Base-by-base conservation (phyloP, 2,797 vertebrate species). In the Acrossocheilus fasciatus region DNA sequence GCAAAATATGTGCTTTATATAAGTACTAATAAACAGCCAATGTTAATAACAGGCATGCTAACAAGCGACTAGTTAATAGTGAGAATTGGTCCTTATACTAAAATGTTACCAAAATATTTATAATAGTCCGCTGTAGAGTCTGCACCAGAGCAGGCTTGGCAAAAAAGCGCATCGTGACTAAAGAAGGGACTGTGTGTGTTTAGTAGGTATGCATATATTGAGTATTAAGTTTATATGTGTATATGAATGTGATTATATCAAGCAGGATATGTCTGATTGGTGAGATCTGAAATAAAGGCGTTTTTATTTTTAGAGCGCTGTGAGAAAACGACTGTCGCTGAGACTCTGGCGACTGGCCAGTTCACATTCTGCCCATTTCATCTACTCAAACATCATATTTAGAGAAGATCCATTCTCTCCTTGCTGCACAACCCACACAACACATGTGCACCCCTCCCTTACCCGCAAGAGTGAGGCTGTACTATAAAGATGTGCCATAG, bases 251-350 rank as follows among this genome's bases (percentile, higher is more conserved):
- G 41, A 68, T 54, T 45, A 7, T 15, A 73, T 78, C 62, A 11
- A 30, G 76, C 47, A 68, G 75, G 66, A 84, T 66, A 23, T 47
- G 54, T 73, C 85, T 74, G 36, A 74, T 70, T 85, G 75, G 62
- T 85, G 66, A 64, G 64, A 79, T 64, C 26, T 72, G 64, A 85
- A 86, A 86, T 85, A 43, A 83, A 88, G 70, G 75, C 68, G 57
- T 57, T 84, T 85, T 86, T 90, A 89, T 88, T 88, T 90, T 89
- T 88, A 86, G 85, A 85, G 54, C 47, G 15, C 69, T 86, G 62
- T 78, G 89, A 87, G 83, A 90, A 86, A 88, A 85, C 64, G 74
- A 76, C 81, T 73, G 75, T 86, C 82, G 57, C 81, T 86, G 50
- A 79, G 54, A 88, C 54, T 86, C 81, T 90, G 82, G 85, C 62